A percentile compares a stretch with the other conserved stretches of the same genome.
Conservation (phyloP, 2,797 vertebrate genomes). For the Schizothorax lantsangensis region DNA sequence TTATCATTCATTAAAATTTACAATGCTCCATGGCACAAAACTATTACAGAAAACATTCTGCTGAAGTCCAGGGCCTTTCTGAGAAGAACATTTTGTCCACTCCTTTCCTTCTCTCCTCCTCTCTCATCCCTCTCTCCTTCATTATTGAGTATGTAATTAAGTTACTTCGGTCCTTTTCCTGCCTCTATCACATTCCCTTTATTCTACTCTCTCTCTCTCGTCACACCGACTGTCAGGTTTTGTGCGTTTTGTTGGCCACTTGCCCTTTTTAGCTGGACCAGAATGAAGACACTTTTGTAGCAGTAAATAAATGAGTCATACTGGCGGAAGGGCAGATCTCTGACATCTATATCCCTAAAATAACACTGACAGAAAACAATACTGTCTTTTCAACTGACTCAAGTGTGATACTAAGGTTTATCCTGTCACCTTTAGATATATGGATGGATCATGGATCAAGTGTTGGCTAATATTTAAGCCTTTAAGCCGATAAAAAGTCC, state of each 20-base stretch:
- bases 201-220: neutral
- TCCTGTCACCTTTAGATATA: slow-evolving; percentile 35
- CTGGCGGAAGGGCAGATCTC: neutral
- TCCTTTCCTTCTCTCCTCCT: slow-evolving; percentile 69
- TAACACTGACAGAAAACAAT: neutral
- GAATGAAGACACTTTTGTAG: slow-evolving; percentile 42
- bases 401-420: slow-evolving; percentile 39
- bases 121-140: slow-evolving; percentile 36
- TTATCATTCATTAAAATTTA: slow-evolving; percentile 82
- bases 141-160: slow-evolving; percentile 60
- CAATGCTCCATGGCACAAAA: slow-evolving; percentile 77
- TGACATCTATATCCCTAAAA: slow-evolving; percentile 25
- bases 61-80: slow-evolving; percentile 54
- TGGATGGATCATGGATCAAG: neutral
- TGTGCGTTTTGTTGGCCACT: slow-evolving; percentile 31
- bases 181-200: slow-evolving; percentile 27
- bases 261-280: slow-evolving; percentile 49
- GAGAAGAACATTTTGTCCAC: slow-evolving; percentile 64
- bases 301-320: slow-evolving; percentile 10
- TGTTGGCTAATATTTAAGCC: slow-evolving; percentile 33
- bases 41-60: slow-evolving; percentile 78
- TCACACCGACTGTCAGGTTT: slow-evolving; percentile 28
- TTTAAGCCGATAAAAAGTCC: neutral
- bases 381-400: neutral
- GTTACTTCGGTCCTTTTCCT: slow-evolving; percentile 41